Evolutionary conservation across 2,888 invertebrate species (phyloP).

Genomic region (Epinotia nisella): DNA sequence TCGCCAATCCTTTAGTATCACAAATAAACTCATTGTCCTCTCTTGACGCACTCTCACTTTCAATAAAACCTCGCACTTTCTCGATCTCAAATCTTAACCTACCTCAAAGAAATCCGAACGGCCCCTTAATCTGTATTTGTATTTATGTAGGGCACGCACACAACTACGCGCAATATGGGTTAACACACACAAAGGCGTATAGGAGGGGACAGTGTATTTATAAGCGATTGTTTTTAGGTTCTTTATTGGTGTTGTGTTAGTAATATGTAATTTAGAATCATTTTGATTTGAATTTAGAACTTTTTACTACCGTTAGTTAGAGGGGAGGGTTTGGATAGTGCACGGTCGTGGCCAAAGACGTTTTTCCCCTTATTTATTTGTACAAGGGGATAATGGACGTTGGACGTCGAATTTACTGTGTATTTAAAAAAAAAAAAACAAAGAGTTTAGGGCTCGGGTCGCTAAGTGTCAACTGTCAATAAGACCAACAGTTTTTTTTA

Average conservation of each 20-base stretch:
- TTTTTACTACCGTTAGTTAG: constrained; percentile 33
- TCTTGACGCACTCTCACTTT: constrained; percentile 16
- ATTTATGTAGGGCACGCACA: constrained; percentile 79
- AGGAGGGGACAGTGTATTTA: constrained; percentile 54
- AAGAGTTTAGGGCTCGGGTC: no score
- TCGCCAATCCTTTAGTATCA: neutral
- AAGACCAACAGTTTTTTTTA: no score
- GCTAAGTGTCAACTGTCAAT: no score
- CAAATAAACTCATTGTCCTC: neutral
- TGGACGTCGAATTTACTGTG: no score
- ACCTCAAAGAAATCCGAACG: constrained; percentile 21
- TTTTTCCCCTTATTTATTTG: neutral
- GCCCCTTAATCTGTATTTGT: constrained; percentile 55
- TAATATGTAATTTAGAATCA: constrained; percentile 9
- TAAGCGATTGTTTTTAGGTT: constrained; percentile 44
- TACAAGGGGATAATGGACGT: neutral
- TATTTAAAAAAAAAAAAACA: no score
- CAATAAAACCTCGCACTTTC: constrained; percentile 3
- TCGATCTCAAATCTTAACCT: constrained; percentile 26
- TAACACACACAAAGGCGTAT: constrained; percentile 60
- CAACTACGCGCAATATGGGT: constrained; percentile 67
- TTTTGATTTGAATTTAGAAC: constrained; percentile 48
- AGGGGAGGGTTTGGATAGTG: constrained; percentile 22
- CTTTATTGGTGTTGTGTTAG: constrained; percentile 32
- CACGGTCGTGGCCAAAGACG: neutral